These are phyloP conservation scores for Chrysocyon brachyurus DNA, from an alignment of 2,797 vertebrate species.

Conservation along the genomic window DNA sequence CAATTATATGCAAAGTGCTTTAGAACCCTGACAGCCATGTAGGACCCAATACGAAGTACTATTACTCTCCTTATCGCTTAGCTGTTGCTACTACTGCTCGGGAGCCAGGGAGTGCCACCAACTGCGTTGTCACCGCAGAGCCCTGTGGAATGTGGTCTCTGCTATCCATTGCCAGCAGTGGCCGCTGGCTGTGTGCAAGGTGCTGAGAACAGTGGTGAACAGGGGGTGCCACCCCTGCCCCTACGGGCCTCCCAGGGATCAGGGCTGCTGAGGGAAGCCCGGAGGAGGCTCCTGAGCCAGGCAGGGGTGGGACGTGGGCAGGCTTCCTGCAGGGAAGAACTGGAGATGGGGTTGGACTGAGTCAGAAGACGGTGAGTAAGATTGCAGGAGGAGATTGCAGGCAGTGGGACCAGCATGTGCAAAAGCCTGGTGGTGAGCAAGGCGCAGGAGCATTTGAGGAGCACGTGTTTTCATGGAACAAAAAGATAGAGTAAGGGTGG, in stretches of 20 bases:
- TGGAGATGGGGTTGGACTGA: background rate
- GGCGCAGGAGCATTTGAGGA: background rate
- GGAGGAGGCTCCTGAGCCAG: background rate
- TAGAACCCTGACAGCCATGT: background rate
- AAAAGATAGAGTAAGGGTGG: too few relatives aligned
- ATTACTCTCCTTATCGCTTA: accelerated
- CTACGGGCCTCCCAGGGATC: too few relatives aligned
- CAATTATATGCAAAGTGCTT: background rate
- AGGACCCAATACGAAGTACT: accelerated
- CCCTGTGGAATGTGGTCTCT: background rate
- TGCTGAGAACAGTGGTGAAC: background rate
- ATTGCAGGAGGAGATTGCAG: too few relatives aligned
- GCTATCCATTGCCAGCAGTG: background rate
- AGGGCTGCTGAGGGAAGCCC: background rate
- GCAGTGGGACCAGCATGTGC: too few relatives aligned
- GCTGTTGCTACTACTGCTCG: too few relatives aligned
- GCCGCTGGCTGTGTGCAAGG: background rate
- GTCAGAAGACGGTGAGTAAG: background rate
- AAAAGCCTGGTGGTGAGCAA: background rate
- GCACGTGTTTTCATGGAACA: background rate
- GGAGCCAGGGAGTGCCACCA: too few relatives aligned
- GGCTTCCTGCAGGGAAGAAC: background rate
- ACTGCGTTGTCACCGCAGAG: background rate
- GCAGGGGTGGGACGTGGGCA: accelerated
- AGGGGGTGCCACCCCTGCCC: too few relatives aligned